phyloP scores from a whole-genome alignment of 2,888 invertebrate species.

The Lycophotia porphyrea region DNA sequence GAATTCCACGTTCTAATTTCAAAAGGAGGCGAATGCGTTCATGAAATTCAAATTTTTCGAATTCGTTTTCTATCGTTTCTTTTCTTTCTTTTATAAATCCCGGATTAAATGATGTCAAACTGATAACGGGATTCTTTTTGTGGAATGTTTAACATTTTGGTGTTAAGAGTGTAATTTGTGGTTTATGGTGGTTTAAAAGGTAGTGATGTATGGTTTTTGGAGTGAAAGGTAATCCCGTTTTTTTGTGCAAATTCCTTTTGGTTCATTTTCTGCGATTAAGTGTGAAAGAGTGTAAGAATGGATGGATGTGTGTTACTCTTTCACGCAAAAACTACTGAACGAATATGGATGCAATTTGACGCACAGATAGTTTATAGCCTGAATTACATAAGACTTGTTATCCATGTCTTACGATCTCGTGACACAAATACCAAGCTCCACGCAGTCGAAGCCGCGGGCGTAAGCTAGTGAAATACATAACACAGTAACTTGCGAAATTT shows the following conservation, averaged over 20 bases:
- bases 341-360: background rate
- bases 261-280: background rate
- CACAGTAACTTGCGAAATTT: too few species aligned
- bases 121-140: slow-evolving; percentile 65
- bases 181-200: slow-evolving; percentile 22
- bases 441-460: background rate
- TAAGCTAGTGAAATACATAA: too few species aligned
- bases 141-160: slow-evolving; percentile 59
- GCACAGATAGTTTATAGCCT: background rate
- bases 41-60: slow-evolving; percentile 75
- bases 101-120: slow-evolving; percentile 72
- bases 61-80: slow-evolving; percentile 68
- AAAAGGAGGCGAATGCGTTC: slow-evolving; percentile 70
- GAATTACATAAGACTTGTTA: background rate
- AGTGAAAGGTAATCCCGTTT: background rate
- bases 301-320: background rate
- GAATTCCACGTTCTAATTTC: slow-evolving; percentile 74
- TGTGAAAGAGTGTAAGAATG: background rate
- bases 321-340: background rate
- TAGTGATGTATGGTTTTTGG: slow-evolving; percentile 32
- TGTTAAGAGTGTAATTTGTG: slow-evolving; percentile 55
- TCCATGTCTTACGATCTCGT: background rate
- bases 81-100: slow-evolving; percentile 68
- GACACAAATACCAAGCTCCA: background rate
- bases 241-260: background rate